A percentile compares a stretch with the other conserved stretches of the same genome.
These are phyloP conservation scores for Erebia aethiops DNA, from an alignment of 2,888 invertebrate species.

Conservation along the genomic window DNA sequence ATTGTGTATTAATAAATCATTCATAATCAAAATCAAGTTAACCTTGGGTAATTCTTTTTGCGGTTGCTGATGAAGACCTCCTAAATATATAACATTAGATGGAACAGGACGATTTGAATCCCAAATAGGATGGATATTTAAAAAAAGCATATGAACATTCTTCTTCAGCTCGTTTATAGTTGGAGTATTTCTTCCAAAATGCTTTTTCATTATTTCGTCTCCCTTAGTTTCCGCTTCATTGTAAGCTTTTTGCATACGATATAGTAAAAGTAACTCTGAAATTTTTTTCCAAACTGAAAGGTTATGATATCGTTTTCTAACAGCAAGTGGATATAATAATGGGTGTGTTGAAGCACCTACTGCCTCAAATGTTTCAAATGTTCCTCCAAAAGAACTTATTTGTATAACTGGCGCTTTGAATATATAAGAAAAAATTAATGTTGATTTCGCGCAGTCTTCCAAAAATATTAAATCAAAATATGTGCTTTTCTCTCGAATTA, in stretches of 20 bases:
- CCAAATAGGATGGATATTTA: conserved; percentile 63
- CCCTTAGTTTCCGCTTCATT: conserved; percentile 25
- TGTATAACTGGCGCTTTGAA: conserved; percentile 41
- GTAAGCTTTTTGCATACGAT: conserved; percentile 15
- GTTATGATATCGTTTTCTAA: conserved; percentile 37
- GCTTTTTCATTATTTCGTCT: conserved; percentile 32
- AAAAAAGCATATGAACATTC: conserved; percentile 56
- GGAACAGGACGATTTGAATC: conserved; percentile 59
- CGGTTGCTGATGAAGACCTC: conserved; percentile 62
- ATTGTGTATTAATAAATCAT: no score
- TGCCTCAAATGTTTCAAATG: conserved; percentile 28
- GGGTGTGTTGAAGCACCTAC: conserved; percentile 40
- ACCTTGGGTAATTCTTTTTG: conserved; percentile 58
- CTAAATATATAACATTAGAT: conserved; percentile 62
- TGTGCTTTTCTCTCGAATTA: conserved; percentile 38
- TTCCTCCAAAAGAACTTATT: conserved; percentile 40
- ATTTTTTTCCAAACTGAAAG: conserved; percentile 43
- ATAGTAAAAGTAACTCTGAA: conserved; percentile 25
- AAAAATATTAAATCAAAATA: conserved; percentile 39
- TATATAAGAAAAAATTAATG: conserved; percentile 37
- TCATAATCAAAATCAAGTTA: no score
- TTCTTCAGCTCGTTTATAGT: conserved; percentile 44
- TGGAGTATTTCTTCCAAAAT: conserved; percentile 35
- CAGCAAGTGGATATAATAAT: conserved; percentile 35
- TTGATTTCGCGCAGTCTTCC: conserved; percentile 30